Percentiles rank a stretch among this genome's conserved stretches.
phyloP scores from a whole-genome alignment of 2,888 invertebrate species.

The Aleiodes alternator region DNA sequence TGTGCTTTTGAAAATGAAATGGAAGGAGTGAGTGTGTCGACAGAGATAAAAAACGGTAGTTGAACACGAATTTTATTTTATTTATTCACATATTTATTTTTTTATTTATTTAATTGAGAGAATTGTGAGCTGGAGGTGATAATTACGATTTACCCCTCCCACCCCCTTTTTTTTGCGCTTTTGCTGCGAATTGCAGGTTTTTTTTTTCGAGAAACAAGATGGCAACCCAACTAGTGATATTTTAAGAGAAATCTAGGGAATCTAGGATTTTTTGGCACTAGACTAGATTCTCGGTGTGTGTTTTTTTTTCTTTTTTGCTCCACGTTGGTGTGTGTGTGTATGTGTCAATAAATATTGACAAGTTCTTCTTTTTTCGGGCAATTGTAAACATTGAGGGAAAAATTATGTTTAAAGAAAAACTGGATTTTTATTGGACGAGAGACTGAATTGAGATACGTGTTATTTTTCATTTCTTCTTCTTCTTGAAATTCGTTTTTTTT shows the following conservation, averaged over 20 bases:
- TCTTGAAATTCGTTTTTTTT: not conserved
- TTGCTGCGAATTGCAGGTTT: not conserved
- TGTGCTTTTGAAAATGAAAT: not conserved
- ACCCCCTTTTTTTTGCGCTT: not conserved
- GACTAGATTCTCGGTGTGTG: not conserved
- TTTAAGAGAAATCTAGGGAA: not conserved
- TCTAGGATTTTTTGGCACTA: conserved; percentile 3
- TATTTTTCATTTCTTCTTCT: not conserved
- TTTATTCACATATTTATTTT: no score
- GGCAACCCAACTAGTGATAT: conserved; percentile 8
- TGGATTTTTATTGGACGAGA: conserved; percentile 6
- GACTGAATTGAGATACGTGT: conserved; percentile 4
- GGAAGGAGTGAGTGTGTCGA: not conserved
- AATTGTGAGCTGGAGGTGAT: not conserved
- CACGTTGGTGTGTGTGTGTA: not conserved
- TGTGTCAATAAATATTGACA: conserved; percentile 15
- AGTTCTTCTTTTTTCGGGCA: not conserved
- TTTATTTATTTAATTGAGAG: not conserved
- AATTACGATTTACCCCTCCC: not conserved
- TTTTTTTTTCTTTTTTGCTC: not conserved
- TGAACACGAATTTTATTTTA: not conserved
- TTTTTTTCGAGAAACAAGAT: not conserved
- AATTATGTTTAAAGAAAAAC: not conserved
- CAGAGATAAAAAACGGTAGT: not conserved
- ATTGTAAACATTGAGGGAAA: conserved; percentile 35